Base-by-base conservation (phyloP, 1,140 invertebrate genomes). In the Drosophila biarmipes region DNA sequence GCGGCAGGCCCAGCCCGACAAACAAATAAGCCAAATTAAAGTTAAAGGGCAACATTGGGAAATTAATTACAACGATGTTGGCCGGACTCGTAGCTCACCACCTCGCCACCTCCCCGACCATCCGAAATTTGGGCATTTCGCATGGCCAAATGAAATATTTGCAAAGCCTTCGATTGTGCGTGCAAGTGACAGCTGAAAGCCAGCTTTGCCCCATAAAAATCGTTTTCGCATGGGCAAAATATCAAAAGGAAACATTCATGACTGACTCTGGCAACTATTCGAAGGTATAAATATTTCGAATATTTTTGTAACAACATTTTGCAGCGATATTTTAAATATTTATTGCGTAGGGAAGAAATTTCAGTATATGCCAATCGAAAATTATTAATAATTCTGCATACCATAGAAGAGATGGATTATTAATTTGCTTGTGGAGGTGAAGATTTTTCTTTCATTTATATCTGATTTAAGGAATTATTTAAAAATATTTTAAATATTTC, bases 21-120 rank as follows among this genome's bases (percentile, higher is more conserved):
- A 64, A 72, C 82, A 69, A 74, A 85, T 84, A 68, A 76, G 78
- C 53, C 43, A 73, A 85, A 85, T 85, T 80, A 62, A 84, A 76
- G 61, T 42, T 51, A 68, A 75, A 76, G 63, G 68, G 43, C 27
- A 64, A 35, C 45, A 52, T 64, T 42, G 62, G 55, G 15, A 63
- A 74, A 73, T 77, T 85, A 73, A 85, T 84, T 68, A 72, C 43
- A 29, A 24, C 35, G 37, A 43, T 59, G 59, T 61, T 59, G 31
- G 12, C 14, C 8, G 2, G 27, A 4, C 27, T 49, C 46, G 46
- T 17, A 49, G 6, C 37, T 53, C 27, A 31, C 24, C 29, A 7
- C 5, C 27, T 29, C 6, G 5, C 27, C 27, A 29, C 27, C 27
- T 29, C 27, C 27, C 27, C 5, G 0, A 7, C 27, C 6, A 29